Conservation (phyloP, 35 echinoderm and acorn worm genomes). For the Antedon bifida region DNA sequence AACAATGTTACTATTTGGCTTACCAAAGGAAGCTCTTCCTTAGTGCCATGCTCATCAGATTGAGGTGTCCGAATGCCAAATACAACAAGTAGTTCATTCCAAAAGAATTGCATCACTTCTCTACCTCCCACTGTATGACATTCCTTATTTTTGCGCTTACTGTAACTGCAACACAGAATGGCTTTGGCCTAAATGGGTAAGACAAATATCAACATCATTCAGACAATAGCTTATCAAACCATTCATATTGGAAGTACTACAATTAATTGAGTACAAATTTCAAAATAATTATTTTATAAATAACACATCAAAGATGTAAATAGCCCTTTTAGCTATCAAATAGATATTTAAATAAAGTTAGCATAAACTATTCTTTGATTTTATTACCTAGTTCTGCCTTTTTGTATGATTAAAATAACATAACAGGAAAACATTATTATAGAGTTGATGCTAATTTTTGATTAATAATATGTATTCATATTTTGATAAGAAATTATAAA, state of each 20-base stretch:
- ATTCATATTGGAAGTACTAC: no score
- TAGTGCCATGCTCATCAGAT: neutral
- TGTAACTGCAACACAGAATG: conserved; percentile 57
- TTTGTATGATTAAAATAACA: no score
- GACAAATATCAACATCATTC: neutral
- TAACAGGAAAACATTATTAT: no score
- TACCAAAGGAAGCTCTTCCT: neutral
- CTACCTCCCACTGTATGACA: conserved; percentile 32
- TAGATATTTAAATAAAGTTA: no score
- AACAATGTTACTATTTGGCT: neutral
- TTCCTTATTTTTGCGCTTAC: conserved; percentile 37
- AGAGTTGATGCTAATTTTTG: no score
- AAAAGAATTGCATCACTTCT: conserved; percentile 78
- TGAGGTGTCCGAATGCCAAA: conserved; percentile 13
- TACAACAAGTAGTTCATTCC: conserved; percentile 48
- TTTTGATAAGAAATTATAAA: no score
- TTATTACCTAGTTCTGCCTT: no score
- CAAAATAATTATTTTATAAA: neutral
- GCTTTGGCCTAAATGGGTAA: conserved; percentile 30
- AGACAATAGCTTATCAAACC: neutral
- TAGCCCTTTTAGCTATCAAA: no score
- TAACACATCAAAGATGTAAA: no score
- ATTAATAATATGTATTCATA: no score
- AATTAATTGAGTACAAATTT: no score
- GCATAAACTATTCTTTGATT: no score